Evolutionary conservation across 2,113 vertebrate species (phyloP).

Genomic region (Bolborhynchus lineola): DNA sequence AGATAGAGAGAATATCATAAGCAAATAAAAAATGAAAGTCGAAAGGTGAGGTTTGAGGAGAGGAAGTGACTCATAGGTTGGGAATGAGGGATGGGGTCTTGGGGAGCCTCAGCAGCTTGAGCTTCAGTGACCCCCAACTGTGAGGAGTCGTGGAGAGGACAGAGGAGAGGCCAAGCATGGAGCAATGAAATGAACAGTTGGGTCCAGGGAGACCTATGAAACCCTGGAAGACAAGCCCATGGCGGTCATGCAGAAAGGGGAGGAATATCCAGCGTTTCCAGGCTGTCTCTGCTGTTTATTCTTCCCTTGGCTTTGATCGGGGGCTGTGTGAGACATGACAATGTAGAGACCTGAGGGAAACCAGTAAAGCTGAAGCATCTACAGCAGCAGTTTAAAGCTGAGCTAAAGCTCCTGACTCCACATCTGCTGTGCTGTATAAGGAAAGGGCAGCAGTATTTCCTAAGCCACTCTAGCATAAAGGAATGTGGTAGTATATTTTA

Average conservation of each 20-base stretch:
- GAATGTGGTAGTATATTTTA: background rate
- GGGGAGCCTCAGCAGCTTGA: background rate
- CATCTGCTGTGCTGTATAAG: background rate
- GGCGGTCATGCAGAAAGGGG: background rate
- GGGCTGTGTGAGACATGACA: background rate
- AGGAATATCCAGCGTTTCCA: background rate
- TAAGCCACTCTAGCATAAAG: background rate
- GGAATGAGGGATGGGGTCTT: conserved; percentile 47
- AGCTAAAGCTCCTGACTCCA: background rate
- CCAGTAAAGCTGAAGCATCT: background rate
- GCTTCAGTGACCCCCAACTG: conserved; percentile 15
- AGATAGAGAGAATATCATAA: conserved; percentile 2
- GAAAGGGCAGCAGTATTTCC: background rate
- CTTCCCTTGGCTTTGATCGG: background rate
- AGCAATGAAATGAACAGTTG: background rate
- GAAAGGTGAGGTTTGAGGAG: conserved; percentile 44
- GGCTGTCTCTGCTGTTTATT: background rate
- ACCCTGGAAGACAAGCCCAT: conserved; percentile 15
- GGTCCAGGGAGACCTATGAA: conserved; percentile 29
- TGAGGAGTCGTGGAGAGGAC: background rate
- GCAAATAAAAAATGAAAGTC: conserved; percentile 46
- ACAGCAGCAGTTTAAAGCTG: background rate
- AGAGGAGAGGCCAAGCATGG: conserved; percentile 21
- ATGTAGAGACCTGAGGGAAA: background rate
- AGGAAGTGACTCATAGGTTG: conserved; percentile 48